Base-by-base conservation (phyloP, 37 sponge, comb jelly and placozoan genomes). In the Corticium candelabrum region DNA sequence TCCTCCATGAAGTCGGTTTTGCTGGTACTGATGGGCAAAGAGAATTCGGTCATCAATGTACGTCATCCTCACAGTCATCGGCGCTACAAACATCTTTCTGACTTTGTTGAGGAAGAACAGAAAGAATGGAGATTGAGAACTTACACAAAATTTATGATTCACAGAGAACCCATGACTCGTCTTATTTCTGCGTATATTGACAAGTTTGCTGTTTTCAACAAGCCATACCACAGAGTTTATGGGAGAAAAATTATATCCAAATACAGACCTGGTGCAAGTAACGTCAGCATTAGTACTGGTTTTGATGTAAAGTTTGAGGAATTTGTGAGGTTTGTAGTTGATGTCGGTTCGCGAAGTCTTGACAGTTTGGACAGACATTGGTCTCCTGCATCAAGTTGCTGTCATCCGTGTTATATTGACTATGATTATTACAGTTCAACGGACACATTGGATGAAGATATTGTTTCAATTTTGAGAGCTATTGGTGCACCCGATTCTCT, bases 371-470 rank as follows among this genome's bases (percentile, higher is more conserved):
- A 70, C 21, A 32, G 5, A 5, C 73, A 70, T 15, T 70, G 73
- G 73, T 4, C 35, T 7, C 73, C 73, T 4, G 7, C 7, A 4
- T 4, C 7, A 15, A 5, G 5, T 15, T 15, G 5, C 31, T 70
- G 73, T 32, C 35, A 70, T 7, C 73, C 73, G 36, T 70, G 73
- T 15, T 5, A 30, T 30, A 15, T 70, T 5, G 35, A 70, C 73
- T 70, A 70, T 70, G 73, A 70, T 15, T 70, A 30, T 70, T 50
- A 50, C 21, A 21, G 15, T 50, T 50, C 62, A 50, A 50, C 62
- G 11, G 62, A 21, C 62, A 50, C 62, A 21, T 21, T 50, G 11
- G 62, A 50, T 50, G 62, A 50, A 50, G 62, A 50, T 50, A 50
- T 21, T 50, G 21, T 27, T 21, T 50, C 11, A 11, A 50, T 50